Evolutionary conservation across 2,113 vertebrate genomes (phyloP).

Genomic region (Odocoileus hemionus): DNA sequence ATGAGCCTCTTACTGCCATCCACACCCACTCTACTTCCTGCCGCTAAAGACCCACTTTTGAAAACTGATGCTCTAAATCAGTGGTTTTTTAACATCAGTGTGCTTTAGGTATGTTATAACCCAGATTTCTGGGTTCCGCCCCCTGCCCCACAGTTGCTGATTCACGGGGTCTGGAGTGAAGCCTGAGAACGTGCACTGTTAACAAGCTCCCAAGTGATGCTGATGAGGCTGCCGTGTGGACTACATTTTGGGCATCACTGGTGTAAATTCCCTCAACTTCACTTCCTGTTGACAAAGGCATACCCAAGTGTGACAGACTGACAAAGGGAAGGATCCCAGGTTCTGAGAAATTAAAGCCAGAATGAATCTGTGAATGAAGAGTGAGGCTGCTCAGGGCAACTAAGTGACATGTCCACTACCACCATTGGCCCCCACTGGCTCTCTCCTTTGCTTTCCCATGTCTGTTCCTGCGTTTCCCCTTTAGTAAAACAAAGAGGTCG

Average conservation of each 20-base stretch:
- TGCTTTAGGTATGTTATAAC: not conserved
- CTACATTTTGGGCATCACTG: not conserved
- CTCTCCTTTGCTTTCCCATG: not conserved
- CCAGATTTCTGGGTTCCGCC: not conserved
- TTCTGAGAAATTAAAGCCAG: not conserved
- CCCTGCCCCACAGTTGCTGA: not conserved
- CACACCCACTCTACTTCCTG: not conserved
- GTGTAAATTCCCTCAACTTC: not conserved
- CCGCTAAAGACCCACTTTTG: not conserved
- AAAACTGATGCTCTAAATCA: not conserved
- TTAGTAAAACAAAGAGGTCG: not conserved
- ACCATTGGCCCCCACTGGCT: too few species aligned
- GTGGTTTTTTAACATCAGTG: not conserved
- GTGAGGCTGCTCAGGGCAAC: not conserved
- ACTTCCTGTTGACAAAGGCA: not conserved
- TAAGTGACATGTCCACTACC: not conserved
- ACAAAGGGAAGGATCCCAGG: not conserved
- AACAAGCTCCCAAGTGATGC: not conserved
- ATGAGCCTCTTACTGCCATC: not conserved
- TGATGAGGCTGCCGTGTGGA: not conserved
- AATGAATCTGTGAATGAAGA: not conserved
- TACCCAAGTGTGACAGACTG: too few species aligned
- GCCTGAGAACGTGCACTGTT: not conserved
- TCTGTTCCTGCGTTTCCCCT: not conserved
- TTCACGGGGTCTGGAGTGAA: not conserved